phyloP scores from a whole-genome alignment of 1,140 invertebrate genomes.

The Agrypnia vestita region DNA sequence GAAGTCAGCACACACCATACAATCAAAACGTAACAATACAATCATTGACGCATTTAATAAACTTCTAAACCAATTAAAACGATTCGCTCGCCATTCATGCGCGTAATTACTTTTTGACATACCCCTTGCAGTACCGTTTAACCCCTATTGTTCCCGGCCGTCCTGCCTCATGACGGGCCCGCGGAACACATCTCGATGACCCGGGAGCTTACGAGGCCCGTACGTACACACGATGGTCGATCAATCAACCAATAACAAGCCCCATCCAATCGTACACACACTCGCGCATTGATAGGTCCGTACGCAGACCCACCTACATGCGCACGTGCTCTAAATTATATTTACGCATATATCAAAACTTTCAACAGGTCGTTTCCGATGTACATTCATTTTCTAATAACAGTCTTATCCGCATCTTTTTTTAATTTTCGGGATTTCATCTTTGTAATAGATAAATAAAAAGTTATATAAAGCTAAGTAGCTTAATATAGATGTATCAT shows the following conservation, averaged over 20 bases:
- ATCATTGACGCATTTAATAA: too few relatives aligned
- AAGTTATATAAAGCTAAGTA: too few relatives aligned
- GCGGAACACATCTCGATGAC: slow-evolving; percentile 23
- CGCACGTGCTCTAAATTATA: slow-evolving; percentile 5
- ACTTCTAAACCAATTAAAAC: slow-evolving; percentile 8
- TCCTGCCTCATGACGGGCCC: slow-evolving; percentile 41
- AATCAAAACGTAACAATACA: too few relatives aligned
- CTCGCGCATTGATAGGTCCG: slow-evolving; percentile 16
- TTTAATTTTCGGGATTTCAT: too few relatives aligned
- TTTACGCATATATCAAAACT: too few relatives aligned
- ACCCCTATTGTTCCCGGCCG: slow-evolving; percentile 45
- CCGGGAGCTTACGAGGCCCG: slow-evolving; percentile 49
- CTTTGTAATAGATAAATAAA: too few relatives aligned
- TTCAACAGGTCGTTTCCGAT: too few relatives aligned
- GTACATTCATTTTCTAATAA: too few relatives aligned
- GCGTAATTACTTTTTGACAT: slow-evolving; percentile 33
- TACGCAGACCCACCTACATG: slow-evolving; percentile 8
- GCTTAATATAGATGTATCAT: too few relatives aligned
- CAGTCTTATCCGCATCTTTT: too few relatives aligned
- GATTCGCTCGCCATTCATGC: slow-evolving; percentile 13
- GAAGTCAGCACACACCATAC: too few relatives aligned
- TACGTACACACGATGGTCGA: slow-evolving; percentile 51
- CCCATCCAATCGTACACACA: slow-evolving; percentile 43
- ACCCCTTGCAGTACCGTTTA: slow-evolving; percentile 1
- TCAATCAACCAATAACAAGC: slow-evolving; percentile 61